Base-by-base conservation (phyloP, 2,888 invertebrate genomes). In the Andricus curvator region DNA sequence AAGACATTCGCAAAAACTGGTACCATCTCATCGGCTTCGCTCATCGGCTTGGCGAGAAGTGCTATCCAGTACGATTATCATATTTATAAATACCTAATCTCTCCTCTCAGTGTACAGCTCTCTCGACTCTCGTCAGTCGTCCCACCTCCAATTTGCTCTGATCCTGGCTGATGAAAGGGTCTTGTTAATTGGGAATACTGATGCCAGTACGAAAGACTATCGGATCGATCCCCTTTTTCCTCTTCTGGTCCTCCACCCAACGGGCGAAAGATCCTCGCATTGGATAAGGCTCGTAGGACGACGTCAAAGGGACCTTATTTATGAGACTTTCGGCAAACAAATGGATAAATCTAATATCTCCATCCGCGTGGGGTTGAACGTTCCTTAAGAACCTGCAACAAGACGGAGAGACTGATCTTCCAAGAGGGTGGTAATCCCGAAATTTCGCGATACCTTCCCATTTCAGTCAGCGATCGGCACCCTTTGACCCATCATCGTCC, bases 251-350 rank as follows among this genome's bases (percentile, higher is more conserved):
- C 79, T 81, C 82, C 84, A 79, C 56, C 80, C 83, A 81, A 82
- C 83, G 86, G 84, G 85, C 83, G 84, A 84, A 81, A 89, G 88
- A 89, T 89, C 88, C 88, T 85, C 84, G 83, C 88, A 85, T 84
- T 85, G 88, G 89, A 90, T 90, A 90, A 90, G 89, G 88, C 88
- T 86, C 88, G 88, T 89, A 88, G 87, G 88, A 87, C 85, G 88
- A 87, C 89, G 88, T 92, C 91, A 92, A 92, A 92, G 92, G 90
- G 89, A 91, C 89, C 91, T 92, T 91, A 92, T 92, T 92, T 92
- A 92, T 92, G 92, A 92, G 92, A 91, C 90, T 91, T 90, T 92
- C 88, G 90, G 91, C 90, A 92, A 92, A 92, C 91, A 92, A 91
- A 92, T 92, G 91, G 91, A 91, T 92, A 90, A 91, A 91, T 90